Evolutionary conservation across 1,140 invertebrate species (phyloP), one percentile per base, ranked within the genome.

Genomic region (Ceratina australensis): DNA sequence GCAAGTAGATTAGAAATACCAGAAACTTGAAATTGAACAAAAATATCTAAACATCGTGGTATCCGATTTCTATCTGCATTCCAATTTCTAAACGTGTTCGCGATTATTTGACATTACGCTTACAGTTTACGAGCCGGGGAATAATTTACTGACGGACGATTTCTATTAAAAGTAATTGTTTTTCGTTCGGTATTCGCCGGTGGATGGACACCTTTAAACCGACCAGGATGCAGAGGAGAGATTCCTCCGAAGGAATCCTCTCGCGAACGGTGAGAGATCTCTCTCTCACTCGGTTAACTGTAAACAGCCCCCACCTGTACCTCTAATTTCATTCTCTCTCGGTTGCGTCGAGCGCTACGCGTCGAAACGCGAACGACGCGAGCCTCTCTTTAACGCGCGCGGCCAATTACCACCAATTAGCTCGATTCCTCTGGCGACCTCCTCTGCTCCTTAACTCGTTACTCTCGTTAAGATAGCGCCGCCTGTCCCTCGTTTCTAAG

Each of bases 231-330:
- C 49, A 26, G 49, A 20, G 56, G 68, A 50, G 63, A 72, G 59
- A 33, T 22, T 71, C n/a, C 22, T 54, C 52, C 13, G 52, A 54
- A 54, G 52, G 52, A 54, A 54, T 54, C 52, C 52, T 54, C 52
- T 54, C 33, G 33, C 33, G 33, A 42, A 42, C 33, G 33, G 33
- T 42, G 61, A 18, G 28, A 22, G 18, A 61, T 73, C n/a, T 76
- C 60, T 71, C 80, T n/a, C n/a, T n/a, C n/a, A n/a, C 42, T 50
- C 57, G 66, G 3, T 24, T 80, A 80, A 80, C 79, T 78, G 79
- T 80, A 80, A 80, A 80, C 28, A 3, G 3, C 59, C 42, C 76
- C 76, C 60, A 78, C 75, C 60, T 22, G 4, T n/a, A 5, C 13
- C 18, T 20, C 2, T 3, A 15, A 26, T 72, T 76, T 54, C 20